Conservation (phyloP, 2,113 vertebrate genomes). For the Ptilorrhoa leucosticta region DNA sequence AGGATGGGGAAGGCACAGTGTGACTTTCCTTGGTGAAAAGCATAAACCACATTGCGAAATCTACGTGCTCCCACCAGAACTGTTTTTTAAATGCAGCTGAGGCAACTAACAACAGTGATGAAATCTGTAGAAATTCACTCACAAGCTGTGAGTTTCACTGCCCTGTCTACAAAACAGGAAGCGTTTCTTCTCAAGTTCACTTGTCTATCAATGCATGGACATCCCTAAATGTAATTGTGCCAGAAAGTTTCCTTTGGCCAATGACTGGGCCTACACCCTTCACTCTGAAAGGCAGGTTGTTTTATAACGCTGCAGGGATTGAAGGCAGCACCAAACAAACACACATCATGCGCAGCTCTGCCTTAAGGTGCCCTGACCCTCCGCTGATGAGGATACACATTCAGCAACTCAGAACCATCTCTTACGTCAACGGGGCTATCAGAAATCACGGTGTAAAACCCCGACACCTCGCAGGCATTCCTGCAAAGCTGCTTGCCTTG, state of each 20-base stretch:
- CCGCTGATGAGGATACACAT: not conserved
- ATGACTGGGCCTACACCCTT: not conserved
- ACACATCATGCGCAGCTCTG: rapidly evolving
- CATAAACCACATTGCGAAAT: not conserved
- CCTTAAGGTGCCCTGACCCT: not conserved
- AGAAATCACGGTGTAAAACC: not conserved
- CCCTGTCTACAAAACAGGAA: not conserved
- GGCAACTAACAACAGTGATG: not conserved
- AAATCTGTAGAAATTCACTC: not conserved
- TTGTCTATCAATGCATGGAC: not conserved
- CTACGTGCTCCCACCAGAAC: not conserved
- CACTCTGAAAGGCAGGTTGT: not conserved
- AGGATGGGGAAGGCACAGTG: not conserved
- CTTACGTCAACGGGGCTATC: rapidly evolving
- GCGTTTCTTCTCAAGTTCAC: not conserved
- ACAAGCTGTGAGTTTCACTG: not conserved
- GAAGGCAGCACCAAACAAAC: not conserved
- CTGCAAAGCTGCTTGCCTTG: not conserved
- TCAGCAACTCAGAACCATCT: not conserved
- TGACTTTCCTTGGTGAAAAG: not conserved
- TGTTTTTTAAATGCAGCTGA: not conserved
- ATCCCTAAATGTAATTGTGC: not conserved
- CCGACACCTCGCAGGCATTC: not conserved
- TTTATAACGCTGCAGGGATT: not conserved
- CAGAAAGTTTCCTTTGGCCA: not conserved